Base-by-base conservation (phyloP, 2,797 vertebrate genomes). In the Anabas testudineus region DNA sequence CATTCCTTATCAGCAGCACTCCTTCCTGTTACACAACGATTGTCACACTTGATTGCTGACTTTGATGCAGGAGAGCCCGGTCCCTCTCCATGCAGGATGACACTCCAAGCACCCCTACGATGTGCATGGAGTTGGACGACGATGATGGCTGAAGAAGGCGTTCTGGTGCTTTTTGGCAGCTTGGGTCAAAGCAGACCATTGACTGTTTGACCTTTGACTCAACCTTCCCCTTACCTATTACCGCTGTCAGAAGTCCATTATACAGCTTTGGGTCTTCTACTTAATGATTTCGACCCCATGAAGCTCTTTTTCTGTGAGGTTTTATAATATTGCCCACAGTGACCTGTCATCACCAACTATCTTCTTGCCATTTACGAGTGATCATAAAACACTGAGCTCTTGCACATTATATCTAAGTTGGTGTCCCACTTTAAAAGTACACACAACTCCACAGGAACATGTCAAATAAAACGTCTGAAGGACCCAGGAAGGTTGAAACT, bases 1-100 rank as follows among this genome's bases (percentile, higher is more conserved):
- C 67, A 58, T 39, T 69, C 56, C 83, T 85, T 87, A 86, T 86
- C 89, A 69, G 75, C 74, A 21, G 53, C 21, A 12, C 60, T 42
- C 19, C 41, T 28, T 71, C 46, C 59, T 19, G 7, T 87, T 85
- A 86, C 1, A 55, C 69, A 87, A 89, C 74, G 0, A 18, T 22
- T 19, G n/a, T 48, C 51, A 53, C 63, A 21, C 68, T 57, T 4
- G 4, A n/a, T 22, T 42, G 45, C 58, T 41, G 48, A 0, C 41
- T 42, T 16, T 42, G 54, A 67, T 66, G 66, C 49, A 19, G 65
- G 51, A n/a, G n/a, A n/a, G n/a, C n/a, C n/a, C n/a, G n/a, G n/a
- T n/a, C n/a, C n/a, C 52, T 28, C 24, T 36, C 18, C 21, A 10
- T 28, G 19, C 64, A 32, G 32, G 32, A 32, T 8, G 10, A 32